Conservation (phyloP, 2,888 invertebrate species). For the Toxonevra muliebris region DNA sequence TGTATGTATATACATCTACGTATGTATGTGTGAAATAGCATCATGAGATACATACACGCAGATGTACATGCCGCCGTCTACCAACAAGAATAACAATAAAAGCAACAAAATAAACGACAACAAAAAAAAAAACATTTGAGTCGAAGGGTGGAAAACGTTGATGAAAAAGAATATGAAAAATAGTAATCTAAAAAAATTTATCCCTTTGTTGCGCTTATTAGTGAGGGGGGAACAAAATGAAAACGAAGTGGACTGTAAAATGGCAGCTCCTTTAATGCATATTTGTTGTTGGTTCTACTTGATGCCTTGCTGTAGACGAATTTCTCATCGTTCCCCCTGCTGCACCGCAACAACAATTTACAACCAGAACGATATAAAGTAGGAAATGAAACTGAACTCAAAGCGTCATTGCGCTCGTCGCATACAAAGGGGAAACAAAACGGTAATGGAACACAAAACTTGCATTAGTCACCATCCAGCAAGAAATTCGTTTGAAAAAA, state of each 20-base stretch:
- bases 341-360: background rate
- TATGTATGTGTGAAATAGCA: background rate
- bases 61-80: background rate
- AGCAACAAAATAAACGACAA: background rate
- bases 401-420: slow-evolving; percentile 7
- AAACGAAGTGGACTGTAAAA: slow-evolving; percentile 1
- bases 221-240: slow-evolving; percentile 4
- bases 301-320: background rate
- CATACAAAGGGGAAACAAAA: slow-evolving; percentile 24
- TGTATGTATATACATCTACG: no score
- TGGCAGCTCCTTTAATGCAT: slow-evolving; percentile 9
- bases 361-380: slow-evolving; percentile 1
- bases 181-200: background rate
- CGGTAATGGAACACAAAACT: slow-evolving; percentile 26
- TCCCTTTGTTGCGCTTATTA: background rate
- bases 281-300: background rate
- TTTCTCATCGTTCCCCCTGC: background rate
- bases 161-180: background rate
- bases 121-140: background rate
- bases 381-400: slow-evolving; percentile 22
- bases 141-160: background rate
- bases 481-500: background rate
- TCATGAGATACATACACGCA: slow-evolving; percentile 1
- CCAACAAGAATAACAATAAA: background rate
- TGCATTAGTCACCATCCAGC: slow-evolving; percentile 29